Conservation (phyloP, 2,888 invertebrate species). For the Copidosoma aretas region DNA sequence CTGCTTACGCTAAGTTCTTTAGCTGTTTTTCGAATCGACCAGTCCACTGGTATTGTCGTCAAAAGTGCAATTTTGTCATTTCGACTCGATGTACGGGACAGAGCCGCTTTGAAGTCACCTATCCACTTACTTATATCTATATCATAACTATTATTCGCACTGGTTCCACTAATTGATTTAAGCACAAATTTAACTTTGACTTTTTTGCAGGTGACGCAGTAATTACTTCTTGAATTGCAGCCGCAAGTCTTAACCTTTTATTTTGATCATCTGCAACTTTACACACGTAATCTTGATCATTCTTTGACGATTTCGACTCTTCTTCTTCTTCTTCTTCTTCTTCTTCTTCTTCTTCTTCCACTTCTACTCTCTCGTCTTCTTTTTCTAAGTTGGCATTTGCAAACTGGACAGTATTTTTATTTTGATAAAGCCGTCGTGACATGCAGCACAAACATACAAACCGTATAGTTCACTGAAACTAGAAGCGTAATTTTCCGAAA, state of each 20-base stretch:
- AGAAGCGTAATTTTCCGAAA: neutral
- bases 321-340: constrained; percentile 7
- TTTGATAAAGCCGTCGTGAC: neutral
- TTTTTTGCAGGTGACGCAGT: constrained; percentile 18
- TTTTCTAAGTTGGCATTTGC: neutral
- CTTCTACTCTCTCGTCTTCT: too few relatives aligned
- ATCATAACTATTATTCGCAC: neutral
- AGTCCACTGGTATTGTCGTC: constrained; percentile 12
- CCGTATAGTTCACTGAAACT: neutral
- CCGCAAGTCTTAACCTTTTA: constrained; percentile 21
- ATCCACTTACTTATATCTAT: constrained; percentile 8
- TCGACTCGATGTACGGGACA: constrained; percentile 4
- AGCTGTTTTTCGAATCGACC: constrained; percentile 25
- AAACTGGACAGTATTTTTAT: neutral
- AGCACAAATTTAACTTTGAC: constrained; percentile 1
- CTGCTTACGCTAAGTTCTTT: constrained; percentile 14
- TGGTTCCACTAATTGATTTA: neutral
- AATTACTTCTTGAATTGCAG: constrained; percentile 21
- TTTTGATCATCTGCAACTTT: constrained; percentile 14
- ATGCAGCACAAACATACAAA: neutral
- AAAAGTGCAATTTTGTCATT: constrained; percentile 8
- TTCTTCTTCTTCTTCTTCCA: constrained; percentile 13
- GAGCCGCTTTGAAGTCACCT: constrained; percentile 2
- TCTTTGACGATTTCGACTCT: constrained; percentile 18
- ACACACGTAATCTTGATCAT: constrained; percentile 20